Conservation (phyloP, 1,140 invertebrate species). For the Drosophila sturtevanti region DNA sequence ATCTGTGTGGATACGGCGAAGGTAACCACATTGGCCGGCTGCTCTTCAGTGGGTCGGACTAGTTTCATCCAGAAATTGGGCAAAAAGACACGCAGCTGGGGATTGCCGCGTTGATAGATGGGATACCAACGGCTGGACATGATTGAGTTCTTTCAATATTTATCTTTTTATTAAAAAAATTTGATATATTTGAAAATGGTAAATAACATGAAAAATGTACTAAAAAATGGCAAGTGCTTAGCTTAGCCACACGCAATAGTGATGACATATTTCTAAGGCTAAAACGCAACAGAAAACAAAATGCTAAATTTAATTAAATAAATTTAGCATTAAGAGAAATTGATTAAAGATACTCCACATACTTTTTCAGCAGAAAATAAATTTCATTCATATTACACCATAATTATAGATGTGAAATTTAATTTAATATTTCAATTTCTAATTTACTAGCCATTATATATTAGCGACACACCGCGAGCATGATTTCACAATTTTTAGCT, state of each 20-base stretch:
- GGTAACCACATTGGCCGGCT: constrained; percentile 89
- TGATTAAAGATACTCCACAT: no score
- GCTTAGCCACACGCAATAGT: not conserved
- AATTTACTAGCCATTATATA: not conserved
- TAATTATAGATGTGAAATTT: no score
- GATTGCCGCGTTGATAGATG: constrained; percentile 93
- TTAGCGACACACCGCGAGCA: not conserved
- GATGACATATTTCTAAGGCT: not conserved
- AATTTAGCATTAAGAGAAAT: no score
- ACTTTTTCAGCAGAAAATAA: no score
- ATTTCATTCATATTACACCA: no score
- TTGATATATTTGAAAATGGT: constrained; percentile 18
- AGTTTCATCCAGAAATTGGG: constrained; percentile 98
- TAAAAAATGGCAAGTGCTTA: constrained; percentile 21
- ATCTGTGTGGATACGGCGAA: constrained; percentile 95
- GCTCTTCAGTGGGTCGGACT: constrained; percentile 86
- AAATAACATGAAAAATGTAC: constrained; percentile 20
- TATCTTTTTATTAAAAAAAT: constrained; percentile 29
- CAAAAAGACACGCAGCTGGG: constrained; percentile 93
- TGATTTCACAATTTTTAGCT: not conserved
- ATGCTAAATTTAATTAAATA: no score
- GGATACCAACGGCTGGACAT: constrained; percentile 88
- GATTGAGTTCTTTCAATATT: not conserved
- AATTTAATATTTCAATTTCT: no score
- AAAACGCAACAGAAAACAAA: not conserved